Percentiles rank a stretch among this genome's conserved stretches.
Conservation (phyloP, 2,113 vertebrate species). For the Pheucticus melanocephalus region DNA sequence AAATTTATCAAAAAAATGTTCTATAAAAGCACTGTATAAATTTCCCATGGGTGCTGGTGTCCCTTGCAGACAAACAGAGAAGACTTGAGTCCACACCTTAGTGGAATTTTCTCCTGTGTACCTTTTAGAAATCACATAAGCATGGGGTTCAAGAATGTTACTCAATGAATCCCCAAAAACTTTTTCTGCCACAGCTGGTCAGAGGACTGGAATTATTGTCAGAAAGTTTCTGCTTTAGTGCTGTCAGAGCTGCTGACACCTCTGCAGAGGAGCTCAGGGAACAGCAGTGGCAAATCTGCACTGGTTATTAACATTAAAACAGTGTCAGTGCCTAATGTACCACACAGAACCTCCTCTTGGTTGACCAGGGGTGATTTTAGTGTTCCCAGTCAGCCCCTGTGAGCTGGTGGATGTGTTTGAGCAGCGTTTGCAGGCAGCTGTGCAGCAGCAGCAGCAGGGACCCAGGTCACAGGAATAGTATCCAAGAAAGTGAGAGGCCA, state of each 20-base stretch:
- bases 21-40: not conserved
- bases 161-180: not conserved
- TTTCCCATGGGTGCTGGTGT: not conserved
- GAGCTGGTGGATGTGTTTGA: not conserved
- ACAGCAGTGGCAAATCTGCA: not conserved
- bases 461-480: not conserved
- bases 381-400: not conserved
- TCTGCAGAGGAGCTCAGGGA: not conserved
- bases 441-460: not conserved
- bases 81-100: not conserved
- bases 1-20: not conserved
- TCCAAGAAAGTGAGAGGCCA: too few species aligned
- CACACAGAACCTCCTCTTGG: not conserved
- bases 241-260: not conserved
- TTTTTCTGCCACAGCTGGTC: not conserved
- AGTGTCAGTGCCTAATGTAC: too few species aligned
- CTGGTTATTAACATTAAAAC: not conserved
- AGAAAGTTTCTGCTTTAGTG: not conserved
- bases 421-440: not conserved
- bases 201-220: not conserved
- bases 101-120: not conserved
- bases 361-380: not conserved
- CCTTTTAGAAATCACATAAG: not conserved
- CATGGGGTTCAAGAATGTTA: not conserved
- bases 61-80: not conserved